Percentiles rank a stretch among this genome's conserved stretches.
These are phyloP conservation scores for Oryzias melastigma DNA, from an alignment of 2,113 vertebrate species.

Conservation along the genomic window DNA sequence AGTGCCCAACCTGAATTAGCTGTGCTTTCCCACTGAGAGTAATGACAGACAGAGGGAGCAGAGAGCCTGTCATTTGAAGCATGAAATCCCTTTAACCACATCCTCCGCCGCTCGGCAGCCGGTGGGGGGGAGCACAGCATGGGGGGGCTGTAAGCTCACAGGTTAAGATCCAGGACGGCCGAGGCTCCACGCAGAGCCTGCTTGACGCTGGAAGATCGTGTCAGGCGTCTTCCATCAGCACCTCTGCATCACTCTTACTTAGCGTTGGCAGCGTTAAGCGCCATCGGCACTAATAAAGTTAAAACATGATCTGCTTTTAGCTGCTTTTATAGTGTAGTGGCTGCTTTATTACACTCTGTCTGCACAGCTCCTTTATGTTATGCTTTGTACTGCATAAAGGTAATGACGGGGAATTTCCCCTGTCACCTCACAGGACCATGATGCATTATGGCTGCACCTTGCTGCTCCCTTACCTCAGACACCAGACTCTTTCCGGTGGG, in stretches of 20 bases:
- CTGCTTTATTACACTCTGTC: slow-evolving; percentile 30
- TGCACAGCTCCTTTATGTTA: slow-evolving; percentile 27
- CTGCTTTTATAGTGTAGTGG: slow-evolving; percentile 22
- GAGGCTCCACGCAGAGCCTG: slow-evolving; percentile 21
- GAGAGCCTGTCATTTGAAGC: slow-evolving; percentile 57
- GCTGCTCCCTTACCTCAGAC: slow-evolving; percentile 28
- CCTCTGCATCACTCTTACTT: slow-evolving; percentile 17
- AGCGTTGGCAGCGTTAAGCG: slow-evolving; percentile 31
- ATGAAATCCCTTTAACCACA: slow-evolving; percentile 66
- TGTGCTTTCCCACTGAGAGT: slow-evolving; percentile 29
- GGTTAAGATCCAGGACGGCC: slow-evolving; percentile 57
- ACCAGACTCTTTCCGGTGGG: slow-evolving; percentile 7
- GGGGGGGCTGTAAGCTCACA: slow-evolving; percentile 42
- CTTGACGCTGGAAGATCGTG: slow-evolving; percentile 30
- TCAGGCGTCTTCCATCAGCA: slow-evolving; percentile 22
- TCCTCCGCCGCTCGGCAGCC: slow-evolving; percentile 56
- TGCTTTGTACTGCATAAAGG: slow-evolving; percentile 46
- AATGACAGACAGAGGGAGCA: slow-evolving; percentile 43
- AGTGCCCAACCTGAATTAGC: slow-evolving; percentile 39
- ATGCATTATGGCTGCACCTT: slow-evolving; percentile 23
- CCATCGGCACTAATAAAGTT: slow-evolving; percentile 38
- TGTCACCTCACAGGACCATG: slow-evolving; percentile 17
- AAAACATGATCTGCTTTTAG: slow-evolving; percentile 29
- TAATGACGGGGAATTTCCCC: slow-evolving; percentile 27
- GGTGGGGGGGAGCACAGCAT: slow-evolving; percentile 31